phyloP scores from a whole-genome alignment of 92 coral and sea anemone genomes.

The Muricea muricata region DNA sequence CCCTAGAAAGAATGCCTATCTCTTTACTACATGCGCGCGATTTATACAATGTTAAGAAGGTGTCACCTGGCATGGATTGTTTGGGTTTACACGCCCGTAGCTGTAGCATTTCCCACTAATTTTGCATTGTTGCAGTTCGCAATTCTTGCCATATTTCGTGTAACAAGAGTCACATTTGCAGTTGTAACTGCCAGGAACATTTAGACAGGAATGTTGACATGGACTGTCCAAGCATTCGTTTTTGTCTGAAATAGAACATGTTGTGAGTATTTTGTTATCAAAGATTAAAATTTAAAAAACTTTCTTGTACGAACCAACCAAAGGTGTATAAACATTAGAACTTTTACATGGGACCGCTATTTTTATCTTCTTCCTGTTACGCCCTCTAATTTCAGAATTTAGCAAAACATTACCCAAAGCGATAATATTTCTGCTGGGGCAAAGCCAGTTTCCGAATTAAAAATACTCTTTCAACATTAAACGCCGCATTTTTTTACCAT shows the following conservation, averaged over 20 bases:
- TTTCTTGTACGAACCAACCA: too few species aligned
- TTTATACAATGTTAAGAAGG: not conserved
- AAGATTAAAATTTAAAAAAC: too few species aligned
- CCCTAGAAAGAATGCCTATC: not conserved
- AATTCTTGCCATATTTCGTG: constrained; percentile 67
- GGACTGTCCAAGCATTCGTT: constrained; percentile 64
- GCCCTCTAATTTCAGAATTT: too few species aligned
- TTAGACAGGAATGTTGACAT: constrained; percentile 70
- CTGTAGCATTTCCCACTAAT: constrained; percentile 64
- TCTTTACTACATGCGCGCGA: not conserved
- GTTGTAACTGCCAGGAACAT: constrained; percentile 76
- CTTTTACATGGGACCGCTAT: too few species aligned
- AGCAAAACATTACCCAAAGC: too few species aligned
- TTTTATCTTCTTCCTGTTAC: too few species aligned
- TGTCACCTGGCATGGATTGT: constrained; percentile 78
- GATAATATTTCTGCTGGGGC: too few species aligned
- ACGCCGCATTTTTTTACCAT: too few species aligned
- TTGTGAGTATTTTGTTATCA: too few species aligned
- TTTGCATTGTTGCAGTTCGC: constrained; percentile 72
- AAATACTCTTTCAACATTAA: too few species aligned
- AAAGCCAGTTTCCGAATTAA: too few species aligned
- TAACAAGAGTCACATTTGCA: constrained; percentile 77
- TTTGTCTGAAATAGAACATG: constrained; percentile 74
- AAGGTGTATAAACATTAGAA: too few species aligned
- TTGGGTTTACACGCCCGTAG: constrained; percentile 64